Evolutionary conservation across 30 jellyfish, hydroid and myxozoan genomes (phyloP).

Genomic region (Catostylus mosaicus): DNA sequence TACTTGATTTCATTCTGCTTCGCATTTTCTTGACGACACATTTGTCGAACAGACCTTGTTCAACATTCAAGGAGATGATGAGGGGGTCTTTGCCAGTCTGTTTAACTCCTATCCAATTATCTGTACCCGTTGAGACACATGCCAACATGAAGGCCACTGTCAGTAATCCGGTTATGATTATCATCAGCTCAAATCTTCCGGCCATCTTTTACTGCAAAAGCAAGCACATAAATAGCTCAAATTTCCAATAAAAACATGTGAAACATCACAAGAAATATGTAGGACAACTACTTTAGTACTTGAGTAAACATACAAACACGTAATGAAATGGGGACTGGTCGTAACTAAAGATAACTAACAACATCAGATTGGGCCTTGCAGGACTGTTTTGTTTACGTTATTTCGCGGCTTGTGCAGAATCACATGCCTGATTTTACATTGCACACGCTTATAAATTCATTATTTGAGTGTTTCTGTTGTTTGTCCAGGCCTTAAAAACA

Average conservation of each 20-base stretch:
- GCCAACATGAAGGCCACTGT: conserved; percentile 61
- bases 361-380: background rate
- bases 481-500: background rate
- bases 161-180: conserved; percentile 26
- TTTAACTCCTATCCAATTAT: conserved; percentile 34
- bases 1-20: conserved; percentile 8
- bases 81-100: conserved; percentile 37
- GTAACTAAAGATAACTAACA: too few species aligned
- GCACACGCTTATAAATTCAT: background rate
- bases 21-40: conserved; percentile 23
- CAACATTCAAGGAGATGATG: conserved; percentile 4
- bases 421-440: background rate
- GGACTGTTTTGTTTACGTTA: background rate
- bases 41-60: conserved; percentile 40
- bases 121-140: conserved; percentile 59
- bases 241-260: too few species aligned
- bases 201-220: conserved; percentile 48
- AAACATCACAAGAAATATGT: too few species aligned
- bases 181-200: conserved; percentile 57
- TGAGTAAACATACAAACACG: too few species aligned
- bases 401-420: background rate
- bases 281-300: too few species aligned
- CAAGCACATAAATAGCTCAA: too few species aligned
- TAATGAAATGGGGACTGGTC: too few species aligned
- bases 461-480: background rate